A percentile compares a stretch with the other conserved stretches of the same genome.
Conservation (phyloP, 2,888 invertebrate genomes). For the Hetaerina titia region DNA sequence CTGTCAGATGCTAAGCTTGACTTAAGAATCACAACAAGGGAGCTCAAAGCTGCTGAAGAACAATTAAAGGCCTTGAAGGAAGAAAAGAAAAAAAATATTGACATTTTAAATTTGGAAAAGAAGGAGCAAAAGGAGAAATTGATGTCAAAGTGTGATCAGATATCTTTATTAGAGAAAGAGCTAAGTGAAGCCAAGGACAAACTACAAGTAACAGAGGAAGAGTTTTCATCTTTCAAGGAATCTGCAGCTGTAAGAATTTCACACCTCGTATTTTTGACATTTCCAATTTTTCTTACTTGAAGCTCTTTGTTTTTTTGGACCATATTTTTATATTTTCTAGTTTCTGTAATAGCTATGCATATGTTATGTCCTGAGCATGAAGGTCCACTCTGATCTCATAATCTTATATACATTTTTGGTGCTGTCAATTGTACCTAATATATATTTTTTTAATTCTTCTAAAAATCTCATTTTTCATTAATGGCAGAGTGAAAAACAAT, state of each 20-base stretch:
- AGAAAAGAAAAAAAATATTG: conserved; percentile 77
- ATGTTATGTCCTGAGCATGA: not conserved
- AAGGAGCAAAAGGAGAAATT: conserved; percentile 70
- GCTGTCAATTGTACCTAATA: not conserved
- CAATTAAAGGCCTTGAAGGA: conserved; percentile 79
- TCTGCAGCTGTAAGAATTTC: not conserved
- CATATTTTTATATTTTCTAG: not conserved
- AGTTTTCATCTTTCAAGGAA: not conserved
- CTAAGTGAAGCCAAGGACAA: conserved; percentile 41
- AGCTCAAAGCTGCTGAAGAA: conserved; percentile 81
- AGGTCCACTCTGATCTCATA: not conserved
- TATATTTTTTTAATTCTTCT: not conserved
- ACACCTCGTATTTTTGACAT: too few species aligned
- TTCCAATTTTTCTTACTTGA: not conserved
- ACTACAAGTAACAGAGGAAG: not conserved
- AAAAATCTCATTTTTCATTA: not conserved
- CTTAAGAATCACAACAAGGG: conserved; percentile 81
- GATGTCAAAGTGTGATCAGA: conserved; percentile 62
- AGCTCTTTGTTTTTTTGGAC: not conserved
- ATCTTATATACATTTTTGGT: not conserved
- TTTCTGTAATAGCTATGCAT: not conserved
- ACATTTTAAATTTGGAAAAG: conserved; percentile 73
- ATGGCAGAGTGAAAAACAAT: conserved; percentile 34
- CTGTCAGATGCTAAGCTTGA: conserved; percentile 82
- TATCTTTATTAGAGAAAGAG: not conserved